These are phyloP conservation scores for Ametastegia equiseti DNA, from an alignment of 2,888 invertebrate species.

Conservation along the genomic window DNA sequence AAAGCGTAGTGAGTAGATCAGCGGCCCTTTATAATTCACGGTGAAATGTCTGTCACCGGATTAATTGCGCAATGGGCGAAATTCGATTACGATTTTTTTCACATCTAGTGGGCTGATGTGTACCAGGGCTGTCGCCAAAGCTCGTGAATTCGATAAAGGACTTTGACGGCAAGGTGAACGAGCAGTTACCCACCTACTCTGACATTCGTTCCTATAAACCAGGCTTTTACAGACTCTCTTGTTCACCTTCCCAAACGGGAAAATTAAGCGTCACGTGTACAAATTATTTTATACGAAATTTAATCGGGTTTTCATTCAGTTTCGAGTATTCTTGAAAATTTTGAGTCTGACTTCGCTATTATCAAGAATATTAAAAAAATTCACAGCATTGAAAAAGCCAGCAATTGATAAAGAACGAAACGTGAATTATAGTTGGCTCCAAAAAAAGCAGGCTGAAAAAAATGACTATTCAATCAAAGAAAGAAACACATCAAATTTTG, in stretches of 20 bases:
- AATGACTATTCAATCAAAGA: too few species aligned
- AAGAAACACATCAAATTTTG: too few species aligned
- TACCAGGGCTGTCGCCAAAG: conserved; percentile 28
- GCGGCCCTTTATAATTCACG: conserved; percentile 26
- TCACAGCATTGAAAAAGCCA: background rate
- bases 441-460: too few species aligned
- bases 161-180: conserved; percentile 7
- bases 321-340: conserved; percentile 4
- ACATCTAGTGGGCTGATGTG: background rate
- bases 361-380: background rate
- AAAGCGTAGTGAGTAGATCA: conserved; percentile 12
- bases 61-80: conserved; percentile 20
- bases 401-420: background rate
- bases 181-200: background rate
- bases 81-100: conserved; percentile 38
- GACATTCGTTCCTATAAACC: background rate
- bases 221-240: conserved; percentile 1
- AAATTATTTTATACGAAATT: background rate
- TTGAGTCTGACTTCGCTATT: background rate
- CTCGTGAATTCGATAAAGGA: conserved; percentile 34
- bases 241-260: background rate
- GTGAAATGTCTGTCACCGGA: conserved; percentile 41
- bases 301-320: background rate
- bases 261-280: background rate
- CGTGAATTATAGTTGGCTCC: background rate